Base-by-base conservation (phyloP, 2,888 invertebrate genomes). In the Cyaniris semiargus region DNA sequence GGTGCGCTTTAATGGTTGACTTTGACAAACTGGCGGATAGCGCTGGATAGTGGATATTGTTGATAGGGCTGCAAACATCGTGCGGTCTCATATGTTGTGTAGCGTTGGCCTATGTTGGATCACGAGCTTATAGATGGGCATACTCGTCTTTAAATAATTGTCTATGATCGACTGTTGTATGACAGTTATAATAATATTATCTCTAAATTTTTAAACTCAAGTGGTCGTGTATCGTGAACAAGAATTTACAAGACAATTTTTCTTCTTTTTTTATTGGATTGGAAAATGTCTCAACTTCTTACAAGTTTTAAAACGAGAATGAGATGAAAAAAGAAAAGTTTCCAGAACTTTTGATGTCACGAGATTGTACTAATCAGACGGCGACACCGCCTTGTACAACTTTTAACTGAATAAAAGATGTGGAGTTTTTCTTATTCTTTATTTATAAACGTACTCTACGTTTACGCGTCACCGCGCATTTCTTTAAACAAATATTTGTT, bases 251-350 rank as follows among this genome's bases (percentile, higher is more conserved):
- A 31, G 27, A 66, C 15, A 27, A 66, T 27, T 66, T 66, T 31
- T 66, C 15, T 27, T 27, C 27, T 18, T 66, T 31, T 44, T 66
- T 66, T 66, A 31, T 66, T 66, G 27, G 66, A 66, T 66, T 15
- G 15, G 27, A 66, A 66, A 66, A 23, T 31, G 66, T 66, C 66
- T 66, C 27, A 6, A 66, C 66, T 66, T 66, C 27, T 66, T 27
- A 15, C 27, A 27, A 66, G 66, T 66, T 66, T 27, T 15, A 31
- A 66, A 66, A 18, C 66, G 31, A 31, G 66, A 66, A 66, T 31
- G 66, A 18, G 66, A 66, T 66, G 66, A 66, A 77, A 77, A 76
- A 60, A 71, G 15, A 44, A 76, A 31, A 56, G 38, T 76, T 76
- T 75, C 34, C 18, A n/a, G 34, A 75, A 56, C 48, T 75, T 56